phyloP scores from a whole-genome alignment of 2,797 vertebrate genomes.

The Protonibea diacanthus region DNA sequence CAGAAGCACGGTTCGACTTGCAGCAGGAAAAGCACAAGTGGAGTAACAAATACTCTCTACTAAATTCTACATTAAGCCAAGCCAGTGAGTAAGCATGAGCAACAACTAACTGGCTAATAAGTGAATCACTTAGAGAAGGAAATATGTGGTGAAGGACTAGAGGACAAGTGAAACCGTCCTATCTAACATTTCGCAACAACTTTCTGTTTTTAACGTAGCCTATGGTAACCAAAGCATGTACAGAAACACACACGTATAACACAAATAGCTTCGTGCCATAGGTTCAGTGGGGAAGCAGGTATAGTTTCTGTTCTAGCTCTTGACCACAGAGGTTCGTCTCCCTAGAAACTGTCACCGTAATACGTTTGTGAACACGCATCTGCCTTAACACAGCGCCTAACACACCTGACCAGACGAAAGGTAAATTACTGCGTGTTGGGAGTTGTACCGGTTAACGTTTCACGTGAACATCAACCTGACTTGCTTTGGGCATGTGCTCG shows the following conservation, averaged over 20 bases:
- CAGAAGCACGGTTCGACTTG: too few relatives aligned
- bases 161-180: neutral
- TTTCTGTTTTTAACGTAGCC: constrained; percentile 1
- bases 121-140: neutral
- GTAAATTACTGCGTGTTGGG: neutral
- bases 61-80: too few relatives aligned
- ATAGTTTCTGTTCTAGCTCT: constrained; percentile 52
- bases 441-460: neutral
- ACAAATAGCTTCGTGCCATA: constrained; percentile 30
- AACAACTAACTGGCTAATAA: neutral
- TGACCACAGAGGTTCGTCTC: constrained; percentile 39
- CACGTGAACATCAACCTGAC: constrained; percentile 9
- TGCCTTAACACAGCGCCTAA: neutral
- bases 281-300: constrained; percentile 60
- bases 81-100: too few relatives aligned
- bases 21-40: too few relatives aligned
- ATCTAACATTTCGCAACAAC: constrained; percentile 1
- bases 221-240: constrained; percentile 4
- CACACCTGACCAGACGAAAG: neutral
- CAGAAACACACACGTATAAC: neutral
- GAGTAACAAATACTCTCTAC: too few relatives aligned
- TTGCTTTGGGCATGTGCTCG: neutral
- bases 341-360: constrained; percentile 15
- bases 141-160: neutral
- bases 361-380: neutral